A percentile compares a stretch with the other conserved stretches of the same genome.
Evolutionary conservation across 1,140 invertebrate genomes (phyloP).

Genomic region (Drosophila persimilis): DNA sequence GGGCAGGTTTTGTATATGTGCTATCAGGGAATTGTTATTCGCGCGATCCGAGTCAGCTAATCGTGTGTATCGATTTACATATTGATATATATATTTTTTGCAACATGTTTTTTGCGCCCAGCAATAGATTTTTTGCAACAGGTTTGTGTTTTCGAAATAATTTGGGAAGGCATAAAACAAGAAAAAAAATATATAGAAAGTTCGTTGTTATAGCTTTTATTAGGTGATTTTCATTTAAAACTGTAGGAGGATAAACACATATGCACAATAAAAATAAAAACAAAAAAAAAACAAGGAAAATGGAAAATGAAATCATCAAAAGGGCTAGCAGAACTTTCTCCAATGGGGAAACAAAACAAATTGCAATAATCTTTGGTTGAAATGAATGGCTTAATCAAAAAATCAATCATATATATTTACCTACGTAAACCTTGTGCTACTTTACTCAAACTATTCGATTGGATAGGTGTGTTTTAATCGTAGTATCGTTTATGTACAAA

Average conservation of each 20-base stretch:
- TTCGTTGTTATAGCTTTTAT: slow-evolving; percentile 67
- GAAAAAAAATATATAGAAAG: slow-evolving; percentile 73
- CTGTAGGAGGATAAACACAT: slow-evolving; percentile 25
- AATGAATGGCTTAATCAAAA: slow-evolving; percentile 19
- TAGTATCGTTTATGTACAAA: slow-evolving; percentile 27
- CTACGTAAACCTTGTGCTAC: slow-evolving; percentile 37
- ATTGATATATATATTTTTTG: slow-evolving; percentile 18
- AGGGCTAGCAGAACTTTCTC: slow-evolving; percentile 49
- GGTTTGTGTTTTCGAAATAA: slow-evolving; percentile 54
- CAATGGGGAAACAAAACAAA: slow-evolving; percentile 9
- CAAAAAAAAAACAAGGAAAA: slow-evolving; percentile 1
- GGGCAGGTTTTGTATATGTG: slow-evolving; percentile 86
- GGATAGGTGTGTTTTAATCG: slow-evolving; percentile 1
- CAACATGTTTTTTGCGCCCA: slow-evolving; percentile 9
- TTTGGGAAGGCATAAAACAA: slow-evolving; percentile 74
- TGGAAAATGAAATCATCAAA: slow-evolving; percentile 30
- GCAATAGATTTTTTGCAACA: neutral
- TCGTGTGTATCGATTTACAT: slow-evolving; percentile 33
- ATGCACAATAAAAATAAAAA: slow-evolving; percentile 23
- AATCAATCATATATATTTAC: slow-evolving; percentile 25
- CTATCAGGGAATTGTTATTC: slow-evolving; percentile 87
- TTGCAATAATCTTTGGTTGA: slow-evolving; percentile 5
- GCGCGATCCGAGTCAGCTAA: slow-evolving; percentile 83
- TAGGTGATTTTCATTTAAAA: slow-evolving; percentile 37
- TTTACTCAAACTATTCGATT: slow-evolving; percentile 37